Base-by-base conservation (phyloP, 2,888 invertebrate genomes). In the Dolichomitus sp. region DNA sequence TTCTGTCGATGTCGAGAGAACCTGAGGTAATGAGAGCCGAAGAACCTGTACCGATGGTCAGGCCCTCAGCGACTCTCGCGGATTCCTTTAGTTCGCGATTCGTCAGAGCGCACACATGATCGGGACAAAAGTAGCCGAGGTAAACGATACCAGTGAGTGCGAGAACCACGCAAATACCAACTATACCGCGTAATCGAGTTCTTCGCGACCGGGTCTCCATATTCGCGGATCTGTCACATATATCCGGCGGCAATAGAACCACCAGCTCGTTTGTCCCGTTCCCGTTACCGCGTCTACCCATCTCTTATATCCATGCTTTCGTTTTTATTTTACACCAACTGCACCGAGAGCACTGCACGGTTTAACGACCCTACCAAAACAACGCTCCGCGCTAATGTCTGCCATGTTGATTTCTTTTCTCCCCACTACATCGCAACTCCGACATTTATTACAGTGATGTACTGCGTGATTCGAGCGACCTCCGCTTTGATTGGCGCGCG, bases 41-140 rank as follows among this genome's bases (percentile, higher is more conserved):
- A 72, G 88, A 84, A 65, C 86, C 89, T 45, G 85, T 78, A 0
- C 87, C 89, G 52, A 88, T 85, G 9, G 88, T 77, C 23, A 92
- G 84, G 40, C 90, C 88, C 69, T 92, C 92, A 74, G 90, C 85
- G 14, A 91, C 50, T 72, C 92, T 90, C 6, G 90, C 83, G 48
- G 93, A 88, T 37, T 93, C 92, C 84, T 93, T 93, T 84, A 90
- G 84, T 76, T 95, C 96, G 89, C 96, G 95, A 84, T 96, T 95
- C 81, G 96, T 96, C 86, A 97, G 93, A 59, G 97, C 97, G 94
- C 97, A 97, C 88, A 97, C 97, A 96, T 97, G 97, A 94, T 98
- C 98, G 86, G 97, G 97, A 93, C 98, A 98, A 92, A 98, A 98
- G 94, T 98, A 98, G 91, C 98, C 98, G 93, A 98, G 97, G 90